Percentiles rank a stretch among this genome's conserved stretches.
Evolutionary conservation across 2,113 vertebrate species (phyloP).

Genomic region (Halcyon senegalensis): DNA sequence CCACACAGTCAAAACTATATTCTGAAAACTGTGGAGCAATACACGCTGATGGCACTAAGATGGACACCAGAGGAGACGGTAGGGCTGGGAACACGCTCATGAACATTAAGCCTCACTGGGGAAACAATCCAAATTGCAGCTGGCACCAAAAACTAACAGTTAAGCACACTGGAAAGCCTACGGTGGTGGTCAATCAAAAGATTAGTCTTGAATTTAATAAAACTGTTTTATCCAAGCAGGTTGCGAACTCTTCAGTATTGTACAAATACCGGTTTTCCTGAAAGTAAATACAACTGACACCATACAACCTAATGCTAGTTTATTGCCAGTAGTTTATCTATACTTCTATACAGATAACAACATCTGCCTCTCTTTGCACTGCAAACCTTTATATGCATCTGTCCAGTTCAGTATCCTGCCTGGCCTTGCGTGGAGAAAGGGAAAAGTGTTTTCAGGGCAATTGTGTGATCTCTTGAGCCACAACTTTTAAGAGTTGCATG

Average conservation of each 20-base stretch:
- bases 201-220: background rate
- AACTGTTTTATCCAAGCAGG: background rate
- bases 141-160: background rate
- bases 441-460: background rate
- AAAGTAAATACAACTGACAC: background rate
- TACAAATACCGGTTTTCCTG: background rate
- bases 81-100: background rate
- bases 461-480: background rate
- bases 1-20: background rate
- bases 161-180: background rate
- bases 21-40: background rate
- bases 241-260: background rate
- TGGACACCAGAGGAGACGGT: background rate
- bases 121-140: background rate
- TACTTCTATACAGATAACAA: background rate
- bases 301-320: background rate
- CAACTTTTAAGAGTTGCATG: accelerated
- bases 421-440: background rate
- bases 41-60: background rate
- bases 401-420: background rate
- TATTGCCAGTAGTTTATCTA: background rate
- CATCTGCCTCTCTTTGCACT: background rate
- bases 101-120: background rate
- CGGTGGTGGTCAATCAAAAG: background rate
- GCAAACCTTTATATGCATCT: background rate